Base-by-base conservation (phyloP, 2,888 invertebrate genomes). In the Cyclophora albipunctata region DNA sequence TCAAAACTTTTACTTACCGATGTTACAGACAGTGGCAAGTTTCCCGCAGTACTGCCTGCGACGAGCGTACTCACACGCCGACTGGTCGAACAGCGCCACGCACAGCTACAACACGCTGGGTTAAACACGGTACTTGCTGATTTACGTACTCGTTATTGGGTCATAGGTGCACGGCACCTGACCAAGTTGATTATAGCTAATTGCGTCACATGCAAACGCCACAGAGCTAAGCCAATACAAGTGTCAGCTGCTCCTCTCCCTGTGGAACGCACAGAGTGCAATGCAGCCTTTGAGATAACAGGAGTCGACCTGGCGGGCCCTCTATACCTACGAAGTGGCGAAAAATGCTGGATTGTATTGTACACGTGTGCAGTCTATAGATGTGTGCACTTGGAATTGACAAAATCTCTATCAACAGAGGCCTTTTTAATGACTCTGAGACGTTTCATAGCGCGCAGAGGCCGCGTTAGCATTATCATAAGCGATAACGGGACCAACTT, bases 401-500 rank as follows among this genome's bases (percentile, higher is more conserved):
- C n/a, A 6, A 35, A 46, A 3, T 48, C 48, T n/a, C 33, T 52
- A 20, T 48, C 48, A 3, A 52, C 48, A 6, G 7, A 45, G 3
- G 34, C 7, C 7, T 48, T 51, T 33, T 6, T 51, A 3, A 37
- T 48, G 46, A 40, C 46, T 34, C 42, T 54, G 5, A 7, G 54
- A 7, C 42, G 54, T 20, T 54, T 54, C 34, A 47, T 49, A 34
- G 51, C 54, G 3, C 3, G 54, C 42, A 42, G 54, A 45, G 54
- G 54, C 6, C 41, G 54, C 4, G 33, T 47, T 3, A 41, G 34
- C n/a, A 44, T 37, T 6, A 44, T 54, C 5, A 50, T 46, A 20
- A 40, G 51, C 3, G 54, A 57, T 40, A 55, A 55, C 44, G 57
- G 53, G 6, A 55, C 53, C 6, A 41, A 41, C 7, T 41, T 41